phyloP scores from a whole-genome alignment of 2,888 invertebrate species.

The Chelonus formosanus region DNA sequence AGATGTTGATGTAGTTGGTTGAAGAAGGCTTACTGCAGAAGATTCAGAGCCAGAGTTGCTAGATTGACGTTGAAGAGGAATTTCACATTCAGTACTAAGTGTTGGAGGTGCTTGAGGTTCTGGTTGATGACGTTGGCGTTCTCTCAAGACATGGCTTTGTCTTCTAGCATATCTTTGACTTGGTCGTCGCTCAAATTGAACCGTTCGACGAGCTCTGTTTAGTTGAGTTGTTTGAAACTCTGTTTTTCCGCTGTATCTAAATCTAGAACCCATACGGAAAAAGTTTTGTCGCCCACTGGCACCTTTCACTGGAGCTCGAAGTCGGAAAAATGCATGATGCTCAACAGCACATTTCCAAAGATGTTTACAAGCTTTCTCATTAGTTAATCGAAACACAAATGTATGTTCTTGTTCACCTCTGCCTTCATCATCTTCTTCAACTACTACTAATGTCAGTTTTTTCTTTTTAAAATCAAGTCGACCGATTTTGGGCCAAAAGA shows the following conservation, averaged over 20 bases:
- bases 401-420: slow-evolving; percentile 94
- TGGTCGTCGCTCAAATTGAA: slow-evolving; percentile 95
- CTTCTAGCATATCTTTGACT: slow-evolving; percentile 95
- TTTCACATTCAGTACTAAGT: slow-evolving; percentile 54
- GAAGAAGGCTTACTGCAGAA: slow-evolving; percentile 40
- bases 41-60: slow-evolving; percentile 61
- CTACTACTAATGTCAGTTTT: slow-evolving; percentile 94
- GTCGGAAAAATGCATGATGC: slow-evolving; percentile 98
- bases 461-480: slow-evolving; percentile 98
- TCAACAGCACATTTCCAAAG: slow-evolving; percentile 99
- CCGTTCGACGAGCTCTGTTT: slow-evolving; percentile 88
- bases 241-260: slow-evolving; percentile 94
- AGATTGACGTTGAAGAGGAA: slow-evolving; percentile 55
- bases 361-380: slow-evolving; percentile 99
- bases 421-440: slow-evolving; percentile 98
- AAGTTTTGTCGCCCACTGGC: slow-evolving; percentile 93
- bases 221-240: slow-evolving; percentile 97
- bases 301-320: slow-evolving; percentile 88
- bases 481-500: slow-evolving; percentile 99
- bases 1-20: slow-evolving; percentile 46
- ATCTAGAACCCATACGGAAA: slow-evolving; percentile 98
- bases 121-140: slow-evolving; percentile 74
- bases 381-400: slow-evolving; percentile 94
- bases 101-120: slow-evolving; percentile 45
- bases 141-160: slow-evolving; percentile 87